Conservation (phyloP, 2,797 vertebrate genomes). For the Prunella strophiata region DNA sequence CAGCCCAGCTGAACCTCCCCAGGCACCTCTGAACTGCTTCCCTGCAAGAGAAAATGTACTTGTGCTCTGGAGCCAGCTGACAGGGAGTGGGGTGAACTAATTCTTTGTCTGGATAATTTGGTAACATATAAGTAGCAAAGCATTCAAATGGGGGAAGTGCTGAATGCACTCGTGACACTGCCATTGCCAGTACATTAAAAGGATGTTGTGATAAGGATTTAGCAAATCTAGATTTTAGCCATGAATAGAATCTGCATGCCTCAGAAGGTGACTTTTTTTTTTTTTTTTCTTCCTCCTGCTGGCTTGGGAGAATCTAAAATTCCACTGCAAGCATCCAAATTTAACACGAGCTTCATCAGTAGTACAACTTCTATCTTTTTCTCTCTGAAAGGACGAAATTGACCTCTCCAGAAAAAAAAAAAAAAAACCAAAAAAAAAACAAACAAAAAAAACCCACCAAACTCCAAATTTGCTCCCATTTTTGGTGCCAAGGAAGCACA, state of each 20-base stretch:
- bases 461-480: neutral
- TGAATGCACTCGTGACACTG: neutral
- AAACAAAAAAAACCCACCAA: neutral
- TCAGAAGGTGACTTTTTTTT: neutral
- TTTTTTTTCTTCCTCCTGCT: too few relatives aligned
- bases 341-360: neutral
- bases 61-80: neutral
- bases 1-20: neutral
- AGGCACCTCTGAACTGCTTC: neutral
- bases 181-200: neutral
- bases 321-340: neutral
- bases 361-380: neutral
- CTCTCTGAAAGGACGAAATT: neutral
- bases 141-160: neutral
- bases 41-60: neutral
- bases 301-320: neutral
- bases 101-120: rapidly evolving
- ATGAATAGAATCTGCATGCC: neutral
- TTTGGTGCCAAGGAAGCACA: neutral
- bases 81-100: neutral
- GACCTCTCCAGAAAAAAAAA: neutral
- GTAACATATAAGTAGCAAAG: neutral
- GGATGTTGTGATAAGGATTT: neutral
- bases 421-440: too few relatives aligned
- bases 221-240: neutral